Evolutionary conservation across 2,888 invertebrate genomes (phyloP), one percentile per base, ranked within the genome.

Genomic region (Callosobruchus maculatus): DNA sequence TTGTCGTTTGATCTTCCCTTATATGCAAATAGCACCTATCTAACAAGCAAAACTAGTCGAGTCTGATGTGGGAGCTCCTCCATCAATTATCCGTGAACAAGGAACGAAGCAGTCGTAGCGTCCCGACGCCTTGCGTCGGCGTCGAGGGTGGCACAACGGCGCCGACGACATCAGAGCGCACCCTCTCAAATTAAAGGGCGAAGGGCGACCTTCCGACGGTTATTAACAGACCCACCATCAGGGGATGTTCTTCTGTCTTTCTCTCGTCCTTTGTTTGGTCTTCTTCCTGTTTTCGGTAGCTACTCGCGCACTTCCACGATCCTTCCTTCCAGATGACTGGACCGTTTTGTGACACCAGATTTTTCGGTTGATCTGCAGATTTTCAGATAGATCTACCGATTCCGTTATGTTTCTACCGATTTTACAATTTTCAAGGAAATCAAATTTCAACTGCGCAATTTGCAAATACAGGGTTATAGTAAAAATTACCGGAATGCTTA

Each of bases 161-260:
- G 21, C 22, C 5, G 68, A 68, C 9, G 21, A 22, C 21, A 7
- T 5, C 7, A 21, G 68, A 21, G 68, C 68, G 68, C 68, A 22
- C 21, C 68, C 68, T 22, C 22, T 68, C 68, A 68, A 68, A 68
- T 68, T 68, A 68, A 68, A 68, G 68, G 68, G 68, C 68, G 49
- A 49, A 49, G 49, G 49, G 49, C 49, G 18, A 49, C 49, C 49
- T 49, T 49, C 49, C 49, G 49, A 49, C 49, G 18, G 49, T 49
- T 49, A 49, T 49, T 49, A 49, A 49, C 9, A 18, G 13, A 49
- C 49, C 9, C 49, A 49, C 9, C 49, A 49, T 49, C 49, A 49
- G 18, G 49, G 49, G 49, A 49, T 18, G 49, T 18, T 18, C 49
- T 49, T 18, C 49, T 49, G 9, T 18, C 49, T 49, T 3, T 49